Evolutionary conservation across 2,888 invertebrate species (phyloP).

Genomic region (Drosophila atroscutellata): DNA sequence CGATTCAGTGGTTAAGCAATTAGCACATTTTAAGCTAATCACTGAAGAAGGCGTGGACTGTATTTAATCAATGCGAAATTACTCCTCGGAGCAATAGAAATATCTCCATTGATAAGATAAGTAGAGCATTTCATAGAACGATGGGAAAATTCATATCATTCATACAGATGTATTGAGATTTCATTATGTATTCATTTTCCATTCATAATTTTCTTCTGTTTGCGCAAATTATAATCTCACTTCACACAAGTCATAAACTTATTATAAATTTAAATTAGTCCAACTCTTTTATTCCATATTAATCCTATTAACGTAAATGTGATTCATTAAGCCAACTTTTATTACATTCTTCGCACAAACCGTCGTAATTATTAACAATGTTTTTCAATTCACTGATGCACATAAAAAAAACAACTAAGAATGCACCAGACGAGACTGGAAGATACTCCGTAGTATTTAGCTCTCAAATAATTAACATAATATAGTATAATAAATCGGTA

Average conservation of each 20-base stretch:
- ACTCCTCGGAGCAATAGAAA: background rate
- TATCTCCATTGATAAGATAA: background rate
- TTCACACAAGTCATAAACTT: background rate
- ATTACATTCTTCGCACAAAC: background rate
- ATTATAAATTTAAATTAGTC: background rate
- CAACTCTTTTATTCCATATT: background rate
- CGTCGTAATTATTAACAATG: constrained; percentile 16
- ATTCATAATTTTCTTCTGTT: background rate
- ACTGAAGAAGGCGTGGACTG: constrained; percentile 1
- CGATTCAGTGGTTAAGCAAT: constrained; percentile 56
- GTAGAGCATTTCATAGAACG: background rate
- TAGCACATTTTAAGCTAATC: constrained; percentile 42
- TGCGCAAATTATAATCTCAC: background rate
- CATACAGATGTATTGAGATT: background rate
- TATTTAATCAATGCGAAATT: background rate
- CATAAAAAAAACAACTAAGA: background rate
- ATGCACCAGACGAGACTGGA: background rate
- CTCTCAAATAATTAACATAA: background rate
- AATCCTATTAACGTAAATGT: background rate
- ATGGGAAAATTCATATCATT: background rate
- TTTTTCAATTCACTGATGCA: background rate
- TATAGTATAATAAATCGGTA: background rate
- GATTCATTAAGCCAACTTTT: constrained; percentile 1
- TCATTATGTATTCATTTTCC: background rate
- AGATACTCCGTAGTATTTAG: background rate